A percentile compares a stretch with the other conserved stretches of the same genome.
Conservation (phyloP, 2,797 vertebrate genomes). For the Heterohyrax brucei region DNA sequence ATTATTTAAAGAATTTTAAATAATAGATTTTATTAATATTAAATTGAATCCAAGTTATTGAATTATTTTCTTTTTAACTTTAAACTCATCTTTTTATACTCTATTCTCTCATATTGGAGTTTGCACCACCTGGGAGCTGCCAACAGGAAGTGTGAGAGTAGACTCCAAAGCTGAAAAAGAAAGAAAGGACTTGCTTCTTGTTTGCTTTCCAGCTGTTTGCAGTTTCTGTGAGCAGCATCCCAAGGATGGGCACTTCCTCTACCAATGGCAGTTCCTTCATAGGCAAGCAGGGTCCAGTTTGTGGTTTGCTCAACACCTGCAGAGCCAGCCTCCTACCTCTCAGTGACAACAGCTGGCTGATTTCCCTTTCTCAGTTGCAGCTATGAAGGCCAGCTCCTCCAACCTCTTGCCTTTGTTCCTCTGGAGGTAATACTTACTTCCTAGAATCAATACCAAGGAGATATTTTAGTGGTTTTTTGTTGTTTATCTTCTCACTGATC, state of each 20-base stretch:
- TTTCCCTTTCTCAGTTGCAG: not conserved
- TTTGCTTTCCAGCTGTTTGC: not conserved
- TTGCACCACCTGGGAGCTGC: not conserved
- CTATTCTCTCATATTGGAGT: not conserved
- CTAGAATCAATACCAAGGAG: not conserved
- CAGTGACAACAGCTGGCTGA: not conserved
- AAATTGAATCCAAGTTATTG: not conserved
- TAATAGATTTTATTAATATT: not conserved
- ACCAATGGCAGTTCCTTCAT: not conserved
- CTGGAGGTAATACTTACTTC: not conserved
- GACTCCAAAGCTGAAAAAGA: not conserved
- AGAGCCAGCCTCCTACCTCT: not conserved
- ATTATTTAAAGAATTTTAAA: not conserved
- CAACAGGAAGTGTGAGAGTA: fast-evolving
- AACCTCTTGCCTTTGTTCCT: not conserved
- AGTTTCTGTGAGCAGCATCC: not conserved
- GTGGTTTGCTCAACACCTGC: not conserved
- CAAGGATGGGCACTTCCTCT: not conserved
- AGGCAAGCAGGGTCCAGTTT: not conserved
- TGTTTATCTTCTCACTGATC: not conserved
- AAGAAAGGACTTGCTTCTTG: not conserved
- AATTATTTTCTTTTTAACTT: not conserved
- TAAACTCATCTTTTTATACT: not conserved
- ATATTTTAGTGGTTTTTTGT: not conserved
- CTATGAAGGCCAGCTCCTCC: too few relatives aligned